Base-by-base conservation (phyloP, 2,797 vertebrate genomes). In the Dryobates pubescens region DNA sequence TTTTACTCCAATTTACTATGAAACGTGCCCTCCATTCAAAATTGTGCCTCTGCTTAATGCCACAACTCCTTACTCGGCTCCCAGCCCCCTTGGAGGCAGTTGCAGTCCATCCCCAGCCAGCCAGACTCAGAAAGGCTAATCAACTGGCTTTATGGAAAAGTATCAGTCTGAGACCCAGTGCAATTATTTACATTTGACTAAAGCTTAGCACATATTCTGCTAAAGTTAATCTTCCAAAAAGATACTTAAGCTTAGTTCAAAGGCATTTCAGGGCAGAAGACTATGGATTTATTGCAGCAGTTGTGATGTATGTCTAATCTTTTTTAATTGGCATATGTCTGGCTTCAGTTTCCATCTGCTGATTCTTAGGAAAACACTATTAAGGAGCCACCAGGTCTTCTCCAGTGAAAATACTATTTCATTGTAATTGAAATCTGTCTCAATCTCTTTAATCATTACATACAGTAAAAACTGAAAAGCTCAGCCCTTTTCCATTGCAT, bases 141-240 rank as follows among this genome's bases (percentile, higher is more conserved):
- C 54, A 77, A 68, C 61, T 8, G 30, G 54, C 34, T 91, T 61
- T 24, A 53, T 5, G 29, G 62, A 34, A 29, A 84, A 89, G 43
- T 32, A 70, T 43, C 43, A 23, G 57, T 82, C 63, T 53, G 30
- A 57, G 41, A 77, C n/a, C 18, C 17, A 34, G 14, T 12, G 51
- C 32, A 90, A 82, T 89, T 92, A 86, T 82, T 95, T 87, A 79
- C 68, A 63, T 89, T 69, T 73, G 61, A 82, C 72, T 84, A 65
- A 82, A 79, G 61, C 51, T 82, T 86, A 88, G 72, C 2, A 23
- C 26, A 24, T 56, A 72, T 68, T 88, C 81, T 47, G 23, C 63
- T 76, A 2, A 86, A 91, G 36, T 88, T 88, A 70, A 92, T 82
- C 61, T 84, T 70, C 72, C n/a, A 86, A 51, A 95, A 93, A 75